Base-by-base conservation (phyloP, 2,113 vertebrate species). In the Silurus meridionalis region DNA sequence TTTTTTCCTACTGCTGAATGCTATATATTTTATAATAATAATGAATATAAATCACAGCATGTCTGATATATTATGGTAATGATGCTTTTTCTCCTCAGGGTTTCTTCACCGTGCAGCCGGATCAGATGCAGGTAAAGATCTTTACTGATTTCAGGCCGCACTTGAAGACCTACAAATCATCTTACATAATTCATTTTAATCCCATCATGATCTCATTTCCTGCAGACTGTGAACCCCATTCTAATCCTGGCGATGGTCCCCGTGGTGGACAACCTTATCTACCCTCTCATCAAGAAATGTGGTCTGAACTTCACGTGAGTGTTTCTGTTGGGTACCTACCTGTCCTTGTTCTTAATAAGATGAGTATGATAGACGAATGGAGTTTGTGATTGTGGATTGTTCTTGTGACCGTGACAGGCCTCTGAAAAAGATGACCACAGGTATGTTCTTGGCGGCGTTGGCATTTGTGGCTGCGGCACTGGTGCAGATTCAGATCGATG, bases 111-210 rank as follows among this genome's bases (percentile, higher is more conserved):
- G 92, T 99, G 89, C 95, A 97, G 90, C 97, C 98, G 0, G 98
- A 99, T 83, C 97, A 99, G 89, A 99, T 99, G 97, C 97, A 99
- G 97, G 98, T 99, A 91, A 92, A 90, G 82, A n/a, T 0, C 37
- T 80, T 50, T 5, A 15, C 14, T 23, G 28, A 55, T 60, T 3
- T 58, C 19, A 10, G 58, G 6, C 0, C 0, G 8, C 21, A 8
- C 25, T 60, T 25, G 15, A 37, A 37, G 37, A 37, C 37, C 37
- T 37, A 37, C 37, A 37, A 37, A 37, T 37, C 37, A 66, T n/a
- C 63, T 5, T 25, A 55, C n/a, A 69, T 37, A 8, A 37, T 15
- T 57, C 48, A 53, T 52, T 11, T 25, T 86, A 21, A 63, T 25
- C 37, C 57, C 19, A 2, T 13, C 15, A 15, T 50, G 25, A 82